A percentile compares a stretch with the other conserved stretches of the same genome.
Conservation (phyloP, 1,140 invertebrate species). For the Hycleus cichorii region DNA sequence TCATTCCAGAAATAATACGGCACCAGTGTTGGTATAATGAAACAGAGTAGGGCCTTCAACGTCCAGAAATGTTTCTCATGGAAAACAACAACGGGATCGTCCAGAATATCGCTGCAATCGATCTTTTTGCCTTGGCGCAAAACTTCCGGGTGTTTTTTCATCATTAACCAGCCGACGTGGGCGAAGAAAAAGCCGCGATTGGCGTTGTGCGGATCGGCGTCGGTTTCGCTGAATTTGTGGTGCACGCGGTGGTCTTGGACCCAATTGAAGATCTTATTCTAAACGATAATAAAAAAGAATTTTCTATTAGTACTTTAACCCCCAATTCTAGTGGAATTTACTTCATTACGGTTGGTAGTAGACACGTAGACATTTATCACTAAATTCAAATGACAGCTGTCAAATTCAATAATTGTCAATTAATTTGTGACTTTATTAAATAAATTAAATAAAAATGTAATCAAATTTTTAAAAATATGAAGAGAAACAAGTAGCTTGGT, state of each 20-base stretch:
- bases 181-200: slow-evolving; percentile 64
- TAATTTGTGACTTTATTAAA: too few relatives aligned
- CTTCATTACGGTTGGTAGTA: too few relatives aligned
- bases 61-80: slow-evolving; percentile 59
- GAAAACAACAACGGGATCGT: slow-evolving; percentile 10
- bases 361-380: too few relatives aligned
- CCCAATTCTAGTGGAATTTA: too few relatives aligned
- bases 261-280: slow-evolving; percentile 69
- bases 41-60: slow-evolving; percentile 64
- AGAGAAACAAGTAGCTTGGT: too few relatives aligned
- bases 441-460: too few relatives aligned
- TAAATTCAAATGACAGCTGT: not conserved
- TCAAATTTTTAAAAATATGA: too few relatives aligned
- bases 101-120: slow-evolving; percentile 55
- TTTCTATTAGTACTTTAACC: too few relatives aligned
- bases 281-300: slow-evolving; percentile 46
- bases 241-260: slow-evolving; percentile 82
- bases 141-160: slow-evolving; percentile 60
- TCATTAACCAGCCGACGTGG: slow-evolving; percentile 66
- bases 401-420: too few relatives aligned
- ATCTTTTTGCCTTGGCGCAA: slow-evolving; percentile 53
- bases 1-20: slow-evolving; percentile 47
- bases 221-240: slow-evolving; percentile 68
- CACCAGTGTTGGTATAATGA: slow-evolving; percentile 53
- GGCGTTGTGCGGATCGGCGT: slow-evolving; percentile 66